Evolutionary conservation across 1,140 invertebrate genomes (phyloP), one percentile per base, ranked within the genome.

Genomic region (Bombus affinis): DNA sequence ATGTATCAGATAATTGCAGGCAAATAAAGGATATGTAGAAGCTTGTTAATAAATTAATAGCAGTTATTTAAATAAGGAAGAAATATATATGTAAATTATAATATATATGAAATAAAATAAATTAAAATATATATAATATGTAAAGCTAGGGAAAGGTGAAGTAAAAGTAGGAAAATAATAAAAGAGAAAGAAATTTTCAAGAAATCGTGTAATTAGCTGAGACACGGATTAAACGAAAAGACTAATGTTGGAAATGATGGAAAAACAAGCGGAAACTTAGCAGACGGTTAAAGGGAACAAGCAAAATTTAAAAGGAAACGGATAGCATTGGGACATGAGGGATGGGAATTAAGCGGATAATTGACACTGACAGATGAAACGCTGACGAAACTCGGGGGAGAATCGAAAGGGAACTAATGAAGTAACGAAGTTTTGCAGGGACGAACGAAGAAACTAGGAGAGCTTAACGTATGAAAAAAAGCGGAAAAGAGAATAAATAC

Each of bases 291-390:
- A 75, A 62, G 37, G 35, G 81, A 5, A 44, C 22, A 37, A 25
- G 57, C 15, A 59, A 75, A 82, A 53, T 70, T 80, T 70, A 80
- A 80, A n/a, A 37, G 39, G 53, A 62, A 72, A 35, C 81, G 59
- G 62, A 83, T 66, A 76, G 59, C 35, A 68, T n/a, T n/a, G 44
- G 12, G 72, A 76, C 71, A n/a, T 13, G 57, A 62, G 47, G 59
- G 72, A 75, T 62, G 32, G 72, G 73, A 66, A 75, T 83, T 83
- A 83, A 76, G 62, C 44, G 62, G 72, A 35, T 53, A 68, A 62
- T 62, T 75, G 81, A 65, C 81, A 44, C 35, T 80, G 72, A 75
- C 73, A 32, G 68, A 71, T 83, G 81, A 44, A 68, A 83, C 72
- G 72, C 44, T 68, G 81, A 76, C 71, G 59, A 53, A 76, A 53